Evolutionary conservation across 2,797 vertebrate genomes (phyloP).

Genomic region (Fundulus diaphanus): DNA sequence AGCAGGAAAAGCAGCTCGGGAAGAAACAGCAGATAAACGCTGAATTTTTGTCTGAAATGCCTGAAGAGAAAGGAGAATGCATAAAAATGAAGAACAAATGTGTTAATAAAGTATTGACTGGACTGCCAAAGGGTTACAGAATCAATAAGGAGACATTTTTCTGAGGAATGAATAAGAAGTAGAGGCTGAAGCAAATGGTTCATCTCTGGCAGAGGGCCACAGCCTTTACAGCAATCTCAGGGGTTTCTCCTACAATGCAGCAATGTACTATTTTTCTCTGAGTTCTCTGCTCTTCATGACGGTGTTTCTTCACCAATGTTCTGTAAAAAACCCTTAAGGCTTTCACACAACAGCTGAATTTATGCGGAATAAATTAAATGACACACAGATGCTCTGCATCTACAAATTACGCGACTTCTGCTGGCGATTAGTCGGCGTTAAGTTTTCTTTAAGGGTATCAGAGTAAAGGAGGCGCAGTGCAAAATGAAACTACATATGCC

Average conservation of each 20-base stretch:
- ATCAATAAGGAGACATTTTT: not conserved
- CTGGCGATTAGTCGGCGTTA: not conserved
- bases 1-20: constrained; percentile 94
- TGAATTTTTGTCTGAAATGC: constrained; percentile 90
- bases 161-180: not conserved
- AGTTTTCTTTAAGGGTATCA: not conserved
- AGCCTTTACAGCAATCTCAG: not conserved
- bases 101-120: constrained; percentile 2
- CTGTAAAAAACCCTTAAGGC: not conserved
- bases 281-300: not conserved
- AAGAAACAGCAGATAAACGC: constrained; percentile 91
- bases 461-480: not conserved
- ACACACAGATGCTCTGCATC: not conserved
- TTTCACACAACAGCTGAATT: not conserved
- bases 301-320: not conserved
- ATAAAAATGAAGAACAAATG: constrained; percentile 7
- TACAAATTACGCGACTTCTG: not conserved
- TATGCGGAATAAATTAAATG: not conserved
- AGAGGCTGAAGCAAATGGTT: not conserved
- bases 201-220: not conserved
- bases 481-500: not conserved
- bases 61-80: constrained; percentile 69
- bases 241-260: not conserved
- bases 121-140: constrained; percentile 1
- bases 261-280: not conserved